Conservation (phyloP, 2,888 invertebrate genomes). For the Drosophila dives region DNA sequence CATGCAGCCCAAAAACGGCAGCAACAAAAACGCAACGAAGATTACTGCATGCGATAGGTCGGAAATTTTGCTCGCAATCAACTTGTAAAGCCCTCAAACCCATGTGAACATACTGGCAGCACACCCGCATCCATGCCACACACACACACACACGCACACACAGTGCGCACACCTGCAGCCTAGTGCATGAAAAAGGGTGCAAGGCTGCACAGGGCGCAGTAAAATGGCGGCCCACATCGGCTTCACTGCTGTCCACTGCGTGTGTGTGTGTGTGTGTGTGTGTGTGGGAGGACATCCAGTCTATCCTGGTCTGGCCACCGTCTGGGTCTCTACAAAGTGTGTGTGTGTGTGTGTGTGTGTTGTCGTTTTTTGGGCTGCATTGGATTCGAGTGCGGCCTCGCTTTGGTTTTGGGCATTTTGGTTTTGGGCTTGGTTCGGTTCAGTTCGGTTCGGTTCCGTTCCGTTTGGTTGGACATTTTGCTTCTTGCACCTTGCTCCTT, state of each 20-base stretch:
- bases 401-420: conserved; percentile 31
- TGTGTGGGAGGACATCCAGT: conserved; percentile 26
- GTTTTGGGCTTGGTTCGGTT: conserved; percentile 13
- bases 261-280: conserved; percentile 3
- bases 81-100: conserved; percentile 50
- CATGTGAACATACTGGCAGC: conserved; percentile 33
- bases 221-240: conserved; percentile 69
- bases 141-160: conserved; percentile 10
- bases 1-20: conserved; percentile 47
- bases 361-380: conserved; percentile 33
- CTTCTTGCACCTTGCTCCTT: not conserved
- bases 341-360: conserved; percentile 28
- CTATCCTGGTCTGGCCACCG: conserved; percentile 33
- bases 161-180: conserved; percentile 52
- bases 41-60: conserved; percentile 78
- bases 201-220: conserved; percentile 66
- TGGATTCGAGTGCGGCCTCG: conserved; percentile 32
- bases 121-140: not conserved
- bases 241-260: conserved; percentile 32
- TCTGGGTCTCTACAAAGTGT: conserved; percentile 15
- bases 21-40: conserved; percentile 64
- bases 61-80: conserved; percentile 76
- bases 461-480: not conserved
- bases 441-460: conserved; percentile 23
- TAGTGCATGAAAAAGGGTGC: conserved; percentile 53